Evolutionary conservation across 2,113 vertebrate species (phyloP).

Genomic region (Rhinopithecus roxellana): DNA sequence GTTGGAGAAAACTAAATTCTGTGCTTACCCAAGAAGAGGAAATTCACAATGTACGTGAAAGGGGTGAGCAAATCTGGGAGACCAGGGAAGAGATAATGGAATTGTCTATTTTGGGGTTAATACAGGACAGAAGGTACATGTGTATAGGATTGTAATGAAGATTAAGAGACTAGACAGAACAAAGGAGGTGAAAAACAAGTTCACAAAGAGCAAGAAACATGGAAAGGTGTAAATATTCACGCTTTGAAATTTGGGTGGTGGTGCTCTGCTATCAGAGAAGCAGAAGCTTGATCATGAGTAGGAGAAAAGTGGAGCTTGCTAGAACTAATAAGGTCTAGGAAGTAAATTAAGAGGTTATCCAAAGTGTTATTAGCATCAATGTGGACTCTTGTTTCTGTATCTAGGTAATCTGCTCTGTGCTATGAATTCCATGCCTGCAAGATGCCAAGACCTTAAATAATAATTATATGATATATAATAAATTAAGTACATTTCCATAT

Average conservation of each 20-base stretch:
- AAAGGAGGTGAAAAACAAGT: not conserved
- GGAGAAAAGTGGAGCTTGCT: not conserved
- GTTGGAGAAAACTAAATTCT: not conserved
- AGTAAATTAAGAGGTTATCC: not conserved
- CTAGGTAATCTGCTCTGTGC: not conserved
- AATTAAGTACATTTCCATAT: not conserved
- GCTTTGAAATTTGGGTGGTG: not conserved
- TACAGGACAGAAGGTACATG: not conserved
- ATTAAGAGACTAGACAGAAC: not conserved
- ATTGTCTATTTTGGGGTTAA: not conserved
- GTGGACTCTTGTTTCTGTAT: not conserved
- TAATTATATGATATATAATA: not conserved
- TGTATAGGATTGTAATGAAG: not conserved
- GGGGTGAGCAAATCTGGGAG: not conserved
- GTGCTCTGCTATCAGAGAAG: not conserved
- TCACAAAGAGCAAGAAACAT: not conserved
- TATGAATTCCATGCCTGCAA: not conserved
- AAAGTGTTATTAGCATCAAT: not conserved
- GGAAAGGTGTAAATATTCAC: not conserved
- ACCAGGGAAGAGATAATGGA: not conserved
- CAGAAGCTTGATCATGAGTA: not conserved
- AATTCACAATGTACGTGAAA: not conserved
- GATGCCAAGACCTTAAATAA: not conserved
- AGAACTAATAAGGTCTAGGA: not conserved
- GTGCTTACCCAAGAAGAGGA: not conserved